Base-by-base conservation (phyloP, 2,797 vertebrate species). In the Xerus rutilus region DNA sequence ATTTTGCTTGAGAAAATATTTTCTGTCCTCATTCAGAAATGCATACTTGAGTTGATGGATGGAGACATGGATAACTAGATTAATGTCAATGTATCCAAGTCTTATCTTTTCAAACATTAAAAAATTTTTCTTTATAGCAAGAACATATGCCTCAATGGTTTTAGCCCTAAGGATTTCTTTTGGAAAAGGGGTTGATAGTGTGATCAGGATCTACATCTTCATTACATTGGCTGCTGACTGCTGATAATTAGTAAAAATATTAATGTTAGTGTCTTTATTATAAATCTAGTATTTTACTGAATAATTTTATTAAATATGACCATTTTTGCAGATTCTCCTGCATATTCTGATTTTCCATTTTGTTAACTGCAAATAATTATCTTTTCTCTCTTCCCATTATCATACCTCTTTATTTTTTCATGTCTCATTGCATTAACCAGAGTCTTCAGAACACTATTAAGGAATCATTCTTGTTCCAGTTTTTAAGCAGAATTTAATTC, bases 401-500 rank as follows among this genome's bases (percentile, higher is more conserved):
- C 83, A 54, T 67, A 65, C 54, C 82, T 91, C 82, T 94, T 89
- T 89, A 52, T 96, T 89, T 95, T 95, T 78, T 69, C 87, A 90
- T 52, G 72, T 96, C 92, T 97, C 92, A 65, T 72, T 92, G 62
- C 95, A 92, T 96, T 91, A 93, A 83, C 78, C 65, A 79, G 76
- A 83, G 45, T 79, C 64, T 95, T 79, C 85, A 87, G 95, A 89
- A 89, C 20, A 57, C 92, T n/a, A 65, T 95, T 95, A 92, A 82
- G 73, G 69, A 74, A 30, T 30, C 81, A 23, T 62, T 81, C 72
- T 87, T 87, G 47, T 77, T 96, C 84, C 89, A 45, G n/a, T 95
- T 87, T 85, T 96, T 97, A 93, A 94, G 52, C 69, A 94, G 91
- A 96, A 74, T 67, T 93, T 91, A 90, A 89, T 96, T 89, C 72